A percentile compares a stretch with the other conserved stretches of the same genome.
Evolutionary conservation across 2,888 invertebrate species (phyloP).

Genomic region (Megaustenia siamemsis): DNA sequence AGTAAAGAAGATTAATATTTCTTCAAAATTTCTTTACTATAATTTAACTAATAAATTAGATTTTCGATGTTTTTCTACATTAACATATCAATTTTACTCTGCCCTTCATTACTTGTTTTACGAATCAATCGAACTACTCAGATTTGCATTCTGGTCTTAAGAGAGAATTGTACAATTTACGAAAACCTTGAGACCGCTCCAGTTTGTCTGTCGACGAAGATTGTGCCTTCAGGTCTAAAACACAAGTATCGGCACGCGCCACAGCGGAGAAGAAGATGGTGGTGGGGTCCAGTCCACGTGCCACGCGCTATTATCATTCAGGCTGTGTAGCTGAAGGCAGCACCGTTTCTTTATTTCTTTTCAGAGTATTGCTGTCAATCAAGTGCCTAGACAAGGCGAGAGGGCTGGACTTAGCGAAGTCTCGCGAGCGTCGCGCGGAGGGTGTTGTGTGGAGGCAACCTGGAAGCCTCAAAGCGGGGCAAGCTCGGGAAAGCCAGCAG

Average conservation of each 20-base stretch:
- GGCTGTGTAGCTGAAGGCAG: conserved; percentile 5
- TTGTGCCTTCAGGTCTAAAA: too few species aligned
- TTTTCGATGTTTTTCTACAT: too few species aligned
- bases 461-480: neutral
- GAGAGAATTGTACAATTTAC: too few species aligned
- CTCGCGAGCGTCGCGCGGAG: conserved; percentile 32
- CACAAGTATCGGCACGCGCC: conserved; percentile 30
- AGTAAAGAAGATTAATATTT: too few species aligned
- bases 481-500: conserved; percentile 10
- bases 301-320: conserved; percentile 18
- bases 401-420: conserved; percentile 11
- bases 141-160: too few species aligned
- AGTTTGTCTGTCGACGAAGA: too few species aligned
- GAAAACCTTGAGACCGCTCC: too few species aligned
- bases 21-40: too few species aligned
- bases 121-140: too few species aligned
- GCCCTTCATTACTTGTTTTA: too few species aligned
- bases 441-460: neutral
- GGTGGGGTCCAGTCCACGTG: conserved; percentile 21
- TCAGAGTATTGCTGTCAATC: conserved; percentile 40
- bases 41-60: too few species aligned
- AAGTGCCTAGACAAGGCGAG: conserved; percentile 1
- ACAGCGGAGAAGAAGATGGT: neutral
- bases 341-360: conserved; percentile 19
- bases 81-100: too few species aligned